A percentile compares a stretch with the other conserved stretches of the same genome.
These are phyloP conservation scores for Rhadinocentrus ornatus DNA, from an alignment of 2,797 vertebrate species.

Conservation along the genomic window DNA sequence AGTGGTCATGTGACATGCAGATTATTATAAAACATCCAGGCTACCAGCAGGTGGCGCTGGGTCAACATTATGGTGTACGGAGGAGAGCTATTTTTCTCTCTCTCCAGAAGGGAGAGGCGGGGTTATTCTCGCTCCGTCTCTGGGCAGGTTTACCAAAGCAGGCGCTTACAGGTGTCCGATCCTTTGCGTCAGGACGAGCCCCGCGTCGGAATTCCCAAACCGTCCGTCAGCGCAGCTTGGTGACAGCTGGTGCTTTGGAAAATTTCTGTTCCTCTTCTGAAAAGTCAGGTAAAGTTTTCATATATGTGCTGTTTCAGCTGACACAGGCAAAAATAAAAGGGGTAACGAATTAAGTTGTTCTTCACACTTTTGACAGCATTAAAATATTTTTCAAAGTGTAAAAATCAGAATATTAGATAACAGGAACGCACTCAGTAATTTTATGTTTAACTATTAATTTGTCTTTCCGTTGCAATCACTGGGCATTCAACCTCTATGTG, in stretches of 20 bases:
- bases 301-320: neutral
- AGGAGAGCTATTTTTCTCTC: neutral
- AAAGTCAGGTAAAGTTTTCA: conserved; percentile 63
- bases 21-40: neutral
- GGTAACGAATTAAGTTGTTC: neutral
- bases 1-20: conserved; percentile 47
- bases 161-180: conserved; percentile 70
- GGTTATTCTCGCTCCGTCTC: conserved; percentile 32
- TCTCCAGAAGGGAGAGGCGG: conserved; percentile 52
- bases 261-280: neutral
- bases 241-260: conserved; percentile 9
- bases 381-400: neutral
- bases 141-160: conserved; percentile 31
- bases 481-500: conserved; percentile 21
- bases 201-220: conserved; percentile 25
- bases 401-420: neutral
- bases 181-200: conserved; percentile 50
- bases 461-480: conserved; percentile 16
- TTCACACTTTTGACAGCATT: neutral
- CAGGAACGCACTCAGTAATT: conserved; percentile 2
- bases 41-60: conserved; percentile 58
- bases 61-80: neutral
- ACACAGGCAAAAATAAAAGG: too few relatives aligned
- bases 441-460: conserved; percentile 33
- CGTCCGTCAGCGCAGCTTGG: conserved; percentile 11